Percentiles rank a stretch among this genome's conserved stretches.
phyloP scores from a whole-genome alignment of 2,113 vertebrate species.

The Onychorhynchus coronatus region DNA sequence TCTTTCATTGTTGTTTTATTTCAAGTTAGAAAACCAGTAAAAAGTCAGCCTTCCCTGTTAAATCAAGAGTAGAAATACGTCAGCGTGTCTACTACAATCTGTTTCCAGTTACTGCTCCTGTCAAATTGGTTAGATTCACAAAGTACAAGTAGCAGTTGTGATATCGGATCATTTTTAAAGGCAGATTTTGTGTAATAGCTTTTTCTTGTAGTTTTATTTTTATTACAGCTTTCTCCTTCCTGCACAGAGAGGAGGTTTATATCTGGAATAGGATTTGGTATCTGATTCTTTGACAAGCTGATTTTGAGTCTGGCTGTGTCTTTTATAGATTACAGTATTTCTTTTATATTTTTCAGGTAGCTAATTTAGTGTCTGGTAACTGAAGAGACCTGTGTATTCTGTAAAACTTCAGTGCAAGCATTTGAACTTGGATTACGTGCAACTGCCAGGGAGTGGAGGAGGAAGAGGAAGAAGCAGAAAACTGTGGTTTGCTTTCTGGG shows the following conservation, averaged over 20 bases:
- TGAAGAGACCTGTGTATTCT: background rate
- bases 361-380: background rate
- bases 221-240: background rate
- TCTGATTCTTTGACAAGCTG: background rate
- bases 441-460: background rate
- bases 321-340: background rate
- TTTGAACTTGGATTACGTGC: background rate
- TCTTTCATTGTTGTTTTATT: background rate
- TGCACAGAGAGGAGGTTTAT: background rate
- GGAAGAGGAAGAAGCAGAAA: background rate
- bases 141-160: background rate
- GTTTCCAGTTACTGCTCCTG: slow-evolving; percentile 21
- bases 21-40: background rate
- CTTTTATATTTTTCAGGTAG: background rate
- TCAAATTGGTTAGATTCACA: background rate
- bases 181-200: background rate
- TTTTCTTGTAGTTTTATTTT: background rate
- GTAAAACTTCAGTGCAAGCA: rapidly evolving
- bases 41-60: background rate
- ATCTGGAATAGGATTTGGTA: background rate
- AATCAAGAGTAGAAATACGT: background rate
- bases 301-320: background rate
- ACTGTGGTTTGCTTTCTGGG: background rate
- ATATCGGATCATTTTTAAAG: background rate
- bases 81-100: background rate